Percentiles rank a stretch among this genome's conserved stretches.
Evolutionary conservation across 2,797 vertebrate genomes (phyloP).

Genomic region (Brachymystax lenok): DNA sequence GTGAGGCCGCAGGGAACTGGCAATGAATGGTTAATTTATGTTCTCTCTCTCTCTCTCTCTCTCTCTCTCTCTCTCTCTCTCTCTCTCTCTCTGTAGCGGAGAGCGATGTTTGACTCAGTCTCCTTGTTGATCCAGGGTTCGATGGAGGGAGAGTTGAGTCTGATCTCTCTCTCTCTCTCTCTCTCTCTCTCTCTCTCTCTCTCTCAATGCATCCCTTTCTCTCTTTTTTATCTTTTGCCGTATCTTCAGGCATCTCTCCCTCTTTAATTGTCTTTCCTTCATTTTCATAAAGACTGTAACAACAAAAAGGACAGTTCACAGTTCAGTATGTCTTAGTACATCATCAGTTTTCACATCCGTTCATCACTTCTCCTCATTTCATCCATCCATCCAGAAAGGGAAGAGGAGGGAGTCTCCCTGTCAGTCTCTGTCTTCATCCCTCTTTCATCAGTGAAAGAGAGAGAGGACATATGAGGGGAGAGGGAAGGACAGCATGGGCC

Average conservation of each 20-base stretch:
- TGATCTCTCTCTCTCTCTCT: no score
- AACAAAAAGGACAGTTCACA: neutral
- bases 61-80: no score
- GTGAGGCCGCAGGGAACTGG: neutral
- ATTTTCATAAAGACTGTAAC: no score
- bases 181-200: no score
- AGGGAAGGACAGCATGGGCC: neutral
- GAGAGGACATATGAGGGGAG: neutral
- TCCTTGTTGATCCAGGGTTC: no score
- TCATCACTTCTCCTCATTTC: neutral
- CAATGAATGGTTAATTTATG: neutral
- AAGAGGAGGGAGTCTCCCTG: neutral
- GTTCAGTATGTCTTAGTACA: neutral
- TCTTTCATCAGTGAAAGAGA: neutral
- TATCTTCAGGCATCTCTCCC: slow-evolving; percentile 24
- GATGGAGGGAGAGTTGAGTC: no score
- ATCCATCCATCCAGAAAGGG: neutral
- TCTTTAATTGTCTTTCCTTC: neutral
- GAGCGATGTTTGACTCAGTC: no score
- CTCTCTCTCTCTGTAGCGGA: no score
- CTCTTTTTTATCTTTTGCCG: neutral
- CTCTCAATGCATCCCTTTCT: no score
- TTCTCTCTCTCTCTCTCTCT: neutral
- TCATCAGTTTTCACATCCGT: neutral
- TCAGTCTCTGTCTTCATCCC: neutral